Evolutionary conservation across 2,113 vertebrate species (phyloP), one percentile per base, ranked within the genome.

Genomic region (Lampris megalopsis): DNA sequence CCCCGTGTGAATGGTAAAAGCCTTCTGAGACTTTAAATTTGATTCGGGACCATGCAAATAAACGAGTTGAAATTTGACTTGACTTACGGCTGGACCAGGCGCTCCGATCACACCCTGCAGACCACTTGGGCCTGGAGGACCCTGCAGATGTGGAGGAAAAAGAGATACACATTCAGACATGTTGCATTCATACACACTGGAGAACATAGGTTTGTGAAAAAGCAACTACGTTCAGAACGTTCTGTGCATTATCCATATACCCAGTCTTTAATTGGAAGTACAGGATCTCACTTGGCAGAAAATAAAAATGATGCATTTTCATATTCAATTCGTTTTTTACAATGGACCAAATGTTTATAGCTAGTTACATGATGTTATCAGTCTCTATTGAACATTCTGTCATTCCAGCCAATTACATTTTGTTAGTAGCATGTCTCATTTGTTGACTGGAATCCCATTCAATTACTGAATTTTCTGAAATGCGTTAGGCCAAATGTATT

Each of bases 91-190:
- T 84, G 97, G 96, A 81, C 98, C 98, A 52, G 98, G 97, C 75
- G 97, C 96, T 75, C 98, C 98, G 40, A 99, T 90, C 37, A 97
- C 97, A 81, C 98, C 98, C 91, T 98, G 98, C 81, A 97, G 95
- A 84, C 98, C 98, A 4, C 91, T 93, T 0, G 97, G 92, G 71
- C 98, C 98, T 0, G 97, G 94, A 71, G 98, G 97, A 90, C 98
- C 97, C 98, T 99, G 37, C 45, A 88, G 83, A 84, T 47, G 79
- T 9, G 63, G 5, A 38, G 8, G 48, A 50, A 1, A 80, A 24
- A n/a, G 6, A 79, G 2, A 57, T n/a, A 53, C n/a, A 40, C 11
- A 62, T n/a, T 65, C 3, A 57, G 9, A 71, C 0, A 6, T 50
- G 1, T 1, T 41, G 36, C 63, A 54, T 49, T 1, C 7, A 71